Conservation (phyloP, 2,113 vertebrate genomes). For the Cheirogaleus medius region DNA sequence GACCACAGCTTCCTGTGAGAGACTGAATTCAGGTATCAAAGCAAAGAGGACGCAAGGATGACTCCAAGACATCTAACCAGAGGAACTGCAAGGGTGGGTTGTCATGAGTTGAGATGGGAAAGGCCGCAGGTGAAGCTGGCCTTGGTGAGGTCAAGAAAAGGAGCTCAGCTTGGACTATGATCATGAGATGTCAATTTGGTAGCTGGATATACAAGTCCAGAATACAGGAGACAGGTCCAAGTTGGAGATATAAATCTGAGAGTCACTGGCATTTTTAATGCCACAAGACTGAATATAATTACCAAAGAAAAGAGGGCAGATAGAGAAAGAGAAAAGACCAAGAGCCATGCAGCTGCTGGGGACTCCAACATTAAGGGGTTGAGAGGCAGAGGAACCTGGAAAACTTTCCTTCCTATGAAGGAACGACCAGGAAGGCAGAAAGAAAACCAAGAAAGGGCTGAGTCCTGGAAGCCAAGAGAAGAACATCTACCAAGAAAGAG, state of each 20-base stretch:
- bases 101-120: not conserved
- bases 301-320: not conserved
- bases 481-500: not conserved
- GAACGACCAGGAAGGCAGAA: not conserved
- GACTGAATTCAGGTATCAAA: rapidly evolving
- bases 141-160: not conserved
- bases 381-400: not conserved
- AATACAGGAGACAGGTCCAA: not conserved
- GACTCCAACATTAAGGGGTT: not conserved
- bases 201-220: not conserved
- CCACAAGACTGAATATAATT: not conserved
- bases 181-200: not conserved
- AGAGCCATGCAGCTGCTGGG: not conserved
- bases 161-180: not conserved
- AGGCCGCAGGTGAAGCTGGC: not conserved
- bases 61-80: not conserved
- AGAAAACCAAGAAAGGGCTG: not conserved
- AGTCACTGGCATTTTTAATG: not conserved
- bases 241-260: not conserved
- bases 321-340: not conserved
- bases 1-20: not conserved
- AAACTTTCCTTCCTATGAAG: not conserved
- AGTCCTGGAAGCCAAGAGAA: not conserved
- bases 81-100: not conserved
- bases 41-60: not conserved